Conservation (phyloP, 2,113 vertebrate genomes). For the Cavia porcellus region DNA sequence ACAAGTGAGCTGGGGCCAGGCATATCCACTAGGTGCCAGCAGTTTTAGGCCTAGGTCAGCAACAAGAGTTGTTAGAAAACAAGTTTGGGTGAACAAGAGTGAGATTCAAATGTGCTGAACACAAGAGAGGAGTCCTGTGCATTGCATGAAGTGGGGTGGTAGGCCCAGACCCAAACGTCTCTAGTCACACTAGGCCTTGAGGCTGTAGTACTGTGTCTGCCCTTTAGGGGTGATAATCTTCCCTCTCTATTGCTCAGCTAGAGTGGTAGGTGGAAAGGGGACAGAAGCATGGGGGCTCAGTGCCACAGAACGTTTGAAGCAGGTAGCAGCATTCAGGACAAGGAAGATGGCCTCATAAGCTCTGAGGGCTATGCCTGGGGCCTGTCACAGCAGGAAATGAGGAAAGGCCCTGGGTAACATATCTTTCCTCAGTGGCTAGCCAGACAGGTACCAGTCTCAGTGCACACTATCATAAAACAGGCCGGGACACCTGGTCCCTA, state of each 20-base stretch:
- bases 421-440: neutral
- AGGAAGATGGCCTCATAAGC: neutral
- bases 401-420: neutral
- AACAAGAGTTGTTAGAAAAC: neutral
- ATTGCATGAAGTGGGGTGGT: neutral
- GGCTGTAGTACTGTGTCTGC: neutral
- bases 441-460: no score
- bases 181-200: neutral
- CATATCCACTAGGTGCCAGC: neutral
- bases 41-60: neutral
- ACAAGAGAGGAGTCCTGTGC: neutral
- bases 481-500: no score
- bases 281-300: neutral
- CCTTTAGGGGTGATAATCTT: neutral
- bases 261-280: neutral
- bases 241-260: neutral
- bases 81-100: neutral
- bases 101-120: accelerated
- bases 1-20: neutral
- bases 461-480: accelerated
- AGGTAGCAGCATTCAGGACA: neutral
- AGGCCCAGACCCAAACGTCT: neutral
- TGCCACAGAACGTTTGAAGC: neutral
- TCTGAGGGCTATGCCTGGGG: neutral
- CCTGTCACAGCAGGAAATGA: neutral